A percentile compares a stretch with the other conserved stretches of the same genome.
Evolutionary conservation across 2,888 invertebrate species (phyloP).

Genomic region (Agriopis aurantiaria): DNA sequence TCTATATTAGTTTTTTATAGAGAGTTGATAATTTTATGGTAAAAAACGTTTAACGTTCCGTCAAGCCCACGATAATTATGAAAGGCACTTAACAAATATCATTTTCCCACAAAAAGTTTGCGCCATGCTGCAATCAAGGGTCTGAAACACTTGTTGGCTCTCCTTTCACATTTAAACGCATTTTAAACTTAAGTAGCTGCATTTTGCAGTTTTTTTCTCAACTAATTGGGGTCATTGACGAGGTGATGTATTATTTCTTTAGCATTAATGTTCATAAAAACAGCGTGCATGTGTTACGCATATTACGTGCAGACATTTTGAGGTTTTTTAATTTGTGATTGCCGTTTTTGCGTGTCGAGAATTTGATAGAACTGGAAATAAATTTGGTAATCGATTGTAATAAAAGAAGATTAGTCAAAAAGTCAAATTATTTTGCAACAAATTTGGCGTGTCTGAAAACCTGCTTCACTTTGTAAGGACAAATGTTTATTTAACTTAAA

Average conservation of each 20-base stretch:
- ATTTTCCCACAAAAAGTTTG: slow-evolving; percentile 32
- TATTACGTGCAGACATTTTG: slow-evolving; percentile 37
- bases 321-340: slow-evolving; percentile 37
- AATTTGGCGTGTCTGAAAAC: slow-evolving; percentile 19
- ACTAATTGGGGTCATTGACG: slow-evolving; percentile 38
- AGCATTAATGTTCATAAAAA: slow-evolving; percentile 51
- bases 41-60: slow-evolving; percentile 6
- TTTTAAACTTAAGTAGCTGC: slow-evolving; percentile 34
- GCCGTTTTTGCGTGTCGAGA: slow-evolving; percentile 31
- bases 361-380: slow-evolving; percentile 28
- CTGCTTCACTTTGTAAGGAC: background rate
- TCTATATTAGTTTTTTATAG: background rate
- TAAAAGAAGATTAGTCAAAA: slow-evolving; percentile 13
- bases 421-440: slow-evolving; percentile 25
- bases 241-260: slow-evolving; percentile 45
- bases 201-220: slow-evolving; percentile 32
- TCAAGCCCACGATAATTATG: background rate
- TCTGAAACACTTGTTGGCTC: slow-evolving; percentile 26
- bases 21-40: background rate
- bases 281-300: slow-evolving; percentile 47
- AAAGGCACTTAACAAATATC: slow-evolving; percentile 23
- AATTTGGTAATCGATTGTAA: slow-evolving; percentile 22
- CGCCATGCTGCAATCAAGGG: slow-evolving; percentile 23
- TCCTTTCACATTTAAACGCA: slow-evolving; percentile 33
- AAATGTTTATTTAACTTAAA: background rate